Conservation (phyloP, 2,888 invertebrate species). For the Sympetrum striolatum region DNA sequence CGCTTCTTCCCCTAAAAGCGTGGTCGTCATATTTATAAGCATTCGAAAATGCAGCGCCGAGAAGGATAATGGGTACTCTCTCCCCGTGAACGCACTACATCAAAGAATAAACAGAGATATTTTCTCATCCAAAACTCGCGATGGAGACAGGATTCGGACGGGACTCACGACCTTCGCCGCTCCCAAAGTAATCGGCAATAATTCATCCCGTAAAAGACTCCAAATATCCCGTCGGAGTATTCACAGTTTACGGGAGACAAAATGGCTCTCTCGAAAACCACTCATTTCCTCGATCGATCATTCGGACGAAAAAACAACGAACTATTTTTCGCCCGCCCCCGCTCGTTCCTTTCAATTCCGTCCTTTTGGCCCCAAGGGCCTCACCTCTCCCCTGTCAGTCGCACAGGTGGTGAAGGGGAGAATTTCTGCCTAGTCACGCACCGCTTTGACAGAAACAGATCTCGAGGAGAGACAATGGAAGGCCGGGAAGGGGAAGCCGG, state of each 20-base stretch:
- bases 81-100: no score
- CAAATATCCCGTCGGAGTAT: no score
- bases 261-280: background rate
- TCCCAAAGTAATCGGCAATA: no score
- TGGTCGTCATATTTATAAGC: no score
- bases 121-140: background rate
- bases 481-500: background rate
- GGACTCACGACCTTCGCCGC: background rate
- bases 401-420: background rate
- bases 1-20: no score
- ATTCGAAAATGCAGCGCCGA: no score
- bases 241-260: background rate
- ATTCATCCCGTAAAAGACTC: no score
- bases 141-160: background rate
- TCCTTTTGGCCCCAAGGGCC: background rate
- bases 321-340: background rate
- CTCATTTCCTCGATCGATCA: background rate
- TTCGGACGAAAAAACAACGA: background rate
- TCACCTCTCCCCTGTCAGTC: background rate
- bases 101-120: no score
- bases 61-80: no score
- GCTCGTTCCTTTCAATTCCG: background rate
- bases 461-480: background rate
- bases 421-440: background rate
- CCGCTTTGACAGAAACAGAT: slow-evolving; percentile 11